A percentile compares a stretch with the other conserved stretches of the same genome.
These are phyloP conservation scores for Psilopsiagon aurifrons DNA, from an alignment of 2,113 vertebrate genomes.

Conservation along the genomic window DNA sequence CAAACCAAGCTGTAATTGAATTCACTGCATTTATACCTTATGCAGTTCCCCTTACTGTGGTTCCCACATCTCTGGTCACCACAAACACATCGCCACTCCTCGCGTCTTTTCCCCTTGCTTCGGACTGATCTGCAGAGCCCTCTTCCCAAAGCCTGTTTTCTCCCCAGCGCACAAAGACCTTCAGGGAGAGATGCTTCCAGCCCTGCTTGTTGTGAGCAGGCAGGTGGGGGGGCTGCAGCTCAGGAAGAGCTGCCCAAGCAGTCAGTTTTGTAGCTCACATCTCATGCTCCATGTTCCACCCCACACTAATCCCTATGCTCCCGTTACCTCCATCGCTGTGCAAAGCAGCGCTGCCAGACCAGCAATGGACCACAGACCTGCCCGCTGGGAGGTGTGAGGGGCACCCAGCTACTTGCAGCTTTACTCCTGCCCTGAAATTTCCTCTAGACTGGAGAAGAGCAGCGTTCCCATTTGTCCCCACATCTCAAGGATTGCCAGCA, in stretches of 20 bases:
- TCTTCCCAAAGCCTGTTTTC: not conserved
- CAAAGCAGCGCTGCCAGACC: not conserved
- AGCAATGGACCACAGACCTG: not conserved
- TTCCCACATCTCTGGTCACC: not conserved
- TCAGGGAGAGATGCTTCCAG: not conserved
- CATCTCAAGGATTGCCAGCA: slow-evolving; percentile 86
- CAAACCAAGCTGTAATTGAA: not conserved
- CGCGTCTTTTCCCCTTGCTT: not conserved
- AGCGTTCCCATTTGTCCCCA: slow-evolving; percentile 86
- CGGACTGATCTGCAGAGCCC: slow-evolving; percentile 2
- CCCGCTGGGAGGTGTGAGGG: not conserved
- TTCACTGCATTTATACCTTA: not conserved
- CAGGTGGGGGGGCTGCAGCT: not conserved
- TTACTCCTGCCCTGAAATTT: slow-evolving; percentile 60
- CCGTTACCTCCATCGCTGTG: not conserved
- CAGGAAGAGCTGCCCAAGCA: not conserved
- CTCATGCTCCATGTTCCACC: not conserved
- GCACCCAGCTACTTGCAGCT: not conserved
- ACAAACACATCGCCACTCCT: not conserved
- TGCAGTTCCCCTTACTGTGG: not conserved
- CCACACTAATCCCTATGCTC: accelerated
- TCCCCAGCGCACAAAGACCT: not conserved
- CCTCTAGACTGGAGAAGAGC: slow-evolving; percentile 88
- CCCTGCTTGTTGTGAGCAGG: not conserved
- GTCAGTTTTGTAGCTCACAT: not conserved